phyloP scores from a whole-genome alignment of 2,888 invertebrate genomes.

The Chesias legatella region DNA sequence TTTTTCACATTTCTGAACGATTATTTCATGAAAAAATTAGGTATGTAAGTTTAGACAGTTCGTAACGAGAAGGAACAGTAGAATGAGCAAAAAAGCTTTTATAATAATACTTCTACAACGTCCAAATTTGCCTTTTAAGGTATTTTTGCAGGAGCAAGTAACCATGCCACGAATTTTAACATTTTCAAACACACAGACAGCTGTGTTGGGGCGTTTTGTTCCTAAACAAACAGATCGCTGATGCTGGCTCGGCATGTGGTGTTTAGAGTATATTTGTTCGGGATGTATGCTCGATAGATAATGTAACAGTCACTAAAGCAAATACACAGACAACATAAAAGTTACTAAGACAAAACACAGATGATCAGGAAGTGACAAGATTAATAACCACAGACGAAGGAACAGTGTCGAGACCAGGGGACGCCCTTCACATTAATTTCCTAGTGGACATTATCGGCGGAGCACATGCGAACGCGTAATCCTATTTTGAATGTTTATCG shows the following conservation, averaged over 20 bases:
- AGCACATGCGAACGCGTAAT: constrained; percentile 6
- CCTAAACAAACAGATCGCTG: constrained; percentile 35
- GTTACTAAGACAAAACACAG: neutral
- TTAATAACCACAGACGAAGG: no score
- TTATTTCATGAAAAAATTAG: no score
- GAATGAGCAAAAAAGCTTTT: no score
- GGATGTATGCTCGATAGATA: constrained; percentile 16
- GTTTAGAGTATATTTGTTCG: constrained; percentile 30
- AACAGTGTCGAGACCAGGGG: no score
- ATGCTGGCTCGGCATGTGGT: constrained; percentile 27
- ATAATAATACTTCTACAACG: no score
- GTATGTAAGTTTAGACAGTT: no score
- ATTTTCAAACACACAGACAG: constrained; percentile 12
- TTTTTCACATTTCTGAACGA: no score
- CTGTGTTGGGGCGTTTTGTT: constrained; percentile 6
- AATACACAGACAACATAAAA: neutral
- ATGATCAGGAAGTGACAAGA: no score
- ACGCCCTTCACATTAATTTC: constrained; percentile 5
- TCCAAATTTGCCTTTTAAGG: no score
- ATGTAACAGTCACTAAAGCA: neutral
- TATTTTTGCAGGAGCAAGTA: neutral
- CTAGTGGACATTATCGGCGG: constrained; percentile 7
- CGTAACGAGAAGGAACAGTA: no score
- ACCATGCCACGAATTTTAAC: constrained; percentile 11
- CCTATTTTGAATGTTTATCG: neutral